A percentile compares a stretch with the other conserved stretches of the same genome.
These are phyloP conservation scores for Drosophila kokeensis DNA, from an alignment of 2,888 invertebrate genomes.

Conservation along the genomic window DNA sequence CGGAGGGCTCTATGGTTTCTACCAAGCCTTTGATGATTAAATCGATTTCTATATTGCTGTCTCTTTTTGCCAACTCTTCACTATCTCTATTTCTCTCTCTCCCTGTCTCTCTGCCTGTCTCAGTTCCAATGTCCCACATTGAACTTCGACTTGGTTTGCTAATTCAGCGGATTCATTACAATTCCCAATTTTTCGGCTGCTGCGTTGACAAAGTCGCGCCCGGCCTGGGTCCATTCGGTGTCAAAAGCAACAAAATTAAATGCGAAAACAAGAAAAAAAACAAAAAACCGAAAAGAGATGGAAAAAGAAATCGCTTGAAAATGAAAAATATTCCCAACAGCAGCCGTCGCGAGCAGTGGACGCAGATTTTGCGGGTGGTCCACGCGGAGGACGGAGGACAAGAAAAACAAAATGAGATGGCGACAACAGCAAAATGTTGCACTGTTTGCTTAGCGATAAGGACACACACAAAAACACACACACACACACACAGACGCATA, in stretches of 20 bases:
- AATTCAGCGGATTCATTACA: slow-evolving; percentile 54
- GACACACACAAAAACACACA: slow-evolving; percentile 44
- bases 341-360: slow-evolving; percentile 27
- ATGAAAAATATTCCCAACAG: slow-evolving; percentile 40
- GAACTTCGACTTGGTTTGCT: slow-evolving; percentile 39
- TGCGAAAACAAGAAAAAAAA: slow-evolving; percentile 60
- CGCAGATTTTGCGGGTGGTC: slow-evolving; percentile 74
- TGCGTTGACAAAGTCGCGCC: slow-evolving; percentile 54
- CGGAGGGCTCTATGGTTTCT: not conserved
- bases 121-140: not conserved
- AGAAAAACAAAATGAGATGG: slow-evolving; percentile 68
- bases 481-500: slow-evolving; percentile 36
- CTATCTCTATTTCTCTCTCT: too few relatives aligned
- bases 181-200: slow-evolving; percentile 34
- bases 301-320: slow-evolving; percentile 35
- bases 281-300: not conserved
- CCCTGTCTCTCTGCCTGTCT: too few relatives aligned
- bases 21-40: not conserved
- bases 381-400: slow-evolving; percentile 48
- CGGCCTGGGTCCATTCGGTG: slow-evolving; percentile 73
- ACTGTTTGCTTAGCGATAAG: slow-evolving; percentile 78
- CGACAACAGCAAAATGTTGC: slow-evolving; percentile 69
- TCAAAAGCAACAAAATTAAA: slow-evolving; percentile 80
- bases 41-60: not conserved
- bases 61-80: not conserved